Conservation (phyloP, 2,113 vertebrate species). For the Polypterus bichir region DNA sequence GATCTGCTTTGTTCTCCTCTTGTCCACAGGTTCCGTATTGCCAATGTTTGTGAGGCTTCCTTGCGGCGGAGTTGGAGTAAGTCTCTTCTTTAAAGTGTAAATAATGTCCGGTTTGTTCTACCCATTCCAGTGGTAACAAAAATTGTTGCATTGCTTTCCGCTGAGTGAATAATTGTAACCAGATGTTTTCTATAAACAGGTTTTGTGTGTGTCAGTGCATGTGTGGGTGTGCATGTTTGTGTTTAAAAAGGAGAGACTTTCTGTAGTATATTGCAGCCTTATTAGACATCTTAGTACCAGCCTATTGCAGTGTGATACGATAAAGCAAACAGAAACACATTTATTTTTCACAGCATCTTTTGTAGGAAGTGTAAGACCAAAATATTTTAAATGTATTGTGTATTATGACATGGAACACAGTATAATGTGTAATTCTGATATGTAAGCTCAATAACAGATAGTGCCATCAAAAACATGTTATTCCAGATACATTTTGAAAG, state of each 20-base stretch:
- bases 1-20: conserved; percentile 6
- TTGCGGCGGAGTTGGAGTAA: conserved; percentile 90
- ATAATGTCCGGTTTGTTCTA: conserved; percentile 59
- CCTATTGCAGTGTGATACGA: no score
- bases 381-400: no score
- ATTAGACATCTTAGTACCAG: no score
- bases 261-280: no score
- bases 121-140: conserved; percentile 49
- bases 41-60: conserved; percentile 91
- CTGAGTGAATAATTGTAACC: conserved; percentile 56
- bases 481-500: no score
- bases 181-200: conserved; percentile 58
- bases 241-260: conserved; percentile 3
- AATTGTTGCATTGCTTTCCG: conserved; percentile 54
- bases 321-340: no score
- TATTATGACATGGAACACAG: no score
- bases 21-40: conserved; percentile 65
- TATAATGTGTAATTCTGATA: no score
- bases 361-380: no score
- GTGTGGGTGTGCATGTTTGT: conserved; percentile 15
- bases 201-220: conserved; percentile 23
- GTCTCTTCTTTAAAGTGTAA: conserved; percentile 54
- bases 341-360: no score
- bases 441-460: no score
- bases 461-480: no score